Evolutionary conservation across 2,888 invertebrate genomes (phyloP).

Genomic region (Diarsia dahlii): DNA sequence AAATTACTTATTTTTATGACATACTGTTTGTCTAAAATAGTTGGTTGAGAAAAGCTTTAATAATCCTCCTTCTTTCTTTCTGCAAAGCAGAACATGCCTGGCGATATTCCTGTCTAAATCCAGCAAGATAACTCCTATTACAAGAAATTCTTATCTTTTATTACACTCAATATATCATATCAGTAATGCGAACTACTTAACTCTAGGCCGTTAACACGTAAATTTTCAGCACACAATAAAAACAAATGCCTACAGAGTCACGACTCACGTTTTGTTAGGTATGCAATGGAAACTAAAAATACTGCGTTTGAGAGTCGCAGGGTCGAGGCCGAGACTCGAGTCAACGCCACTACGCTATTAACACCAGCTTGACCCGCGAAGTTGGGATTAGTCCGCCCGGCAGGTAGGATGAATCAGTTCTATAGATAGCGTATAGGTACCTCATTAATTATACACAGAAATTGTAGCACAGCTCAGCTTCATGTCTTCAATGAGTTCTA

Average conservation of each 20-base stretch:
- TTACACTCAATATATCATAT: constrained; percentile 45
- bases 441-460: neutral
- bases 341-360: constrained; percentile 73
- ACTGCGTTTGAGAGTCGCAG: constrained; percentile 64
- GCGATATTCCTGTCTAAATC: neutral
- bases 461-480: neutral
- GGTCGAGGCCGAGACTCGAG: constrained; percentile 77
- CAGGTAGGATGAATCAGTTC: neutral
- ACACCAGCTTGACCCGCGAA: constrained; percentile 49
- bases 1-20: too few relatives aligned
- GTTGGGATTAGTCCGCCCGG: constrained; percentile 35
- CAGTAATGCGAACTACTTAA: constrained; percentile 37
- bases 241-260: constrained; percentile 65
- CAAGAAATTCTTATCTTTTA: constrained; percentile 36
- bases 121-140: neutral
- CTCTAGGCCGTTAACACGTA: constrained; percentile 41
- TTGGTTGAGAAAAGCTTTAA: neutral
- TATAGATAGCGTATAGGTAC: neutral
- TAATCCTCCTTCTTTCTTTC: too few relatives aligned
- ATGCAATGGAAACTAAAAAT: constrained; percentile 69
- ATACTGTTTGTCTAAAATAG: neutral
- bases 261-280: constrained; percentile 66
- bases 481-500: neutral
- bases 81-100: neutral
- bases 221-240: constrained; percentile 57